These are phyloP conservation scores for Leptarthrus brevirostris DNA, from an alignment of 2,888 invertebrate species.

Conservation along the genomic window DNA sequence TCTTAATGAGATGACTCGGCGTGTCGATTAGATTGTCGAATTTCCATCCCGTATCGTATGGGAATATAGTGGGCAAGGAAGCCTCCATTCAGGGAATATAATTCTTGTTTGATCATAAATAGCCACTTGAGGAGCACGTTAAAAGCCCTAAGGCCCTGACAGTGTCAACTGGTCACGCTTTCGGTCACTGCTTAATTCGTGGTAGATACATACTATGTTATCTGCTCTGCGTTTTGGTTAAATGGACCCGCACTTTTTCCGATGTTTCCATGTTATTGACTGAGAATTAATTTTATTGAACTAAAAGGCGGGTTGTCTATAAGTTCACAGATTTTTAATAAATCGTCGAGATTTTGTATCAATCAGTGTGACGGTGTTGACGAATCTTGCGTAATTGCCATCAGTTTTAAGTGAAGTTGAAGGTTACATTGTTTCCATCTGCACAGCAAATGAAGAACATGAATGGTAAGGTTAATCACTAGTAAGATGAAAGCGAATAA, in stretches of 20 bases:
- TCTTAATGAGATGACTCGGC: slow-evolving; percentile 43
- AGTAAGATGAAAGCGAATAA: no score
- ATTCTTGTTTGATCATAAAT: slow-evolving; percentile 23
- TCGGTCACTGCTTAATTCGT: slow-evolving; percentile 19
- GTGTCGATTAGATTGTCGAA: slow-evolving; percentile 25
- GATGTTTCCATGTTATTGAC: slow-evolving; percentile 7
- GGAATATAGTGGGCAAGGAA: slow-evolving; percentile 2
- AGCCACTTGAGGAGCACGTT: slow-evolving; percentile 15
- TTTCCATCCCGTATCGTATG: slow-evolving; percentile 23
- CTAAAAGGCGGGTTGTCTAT: background rate
- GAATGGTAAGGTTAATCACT: background rate
- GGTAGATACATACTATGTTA: no score
- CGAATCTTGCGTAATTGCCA: background rate
- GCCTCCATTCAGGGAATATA: background rate
- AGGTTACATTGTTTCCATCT: background rate
- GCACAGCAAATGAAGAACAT: background rate
- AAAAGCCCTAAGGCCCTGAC: background rate
- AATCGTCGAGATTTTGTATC: background rate
- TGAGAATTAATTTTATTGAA: slow-evolving; percentile 16
- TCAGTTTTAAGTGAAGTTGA: background rate
- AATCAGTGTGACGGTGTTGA: background rate
- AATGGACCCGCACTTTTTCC: slow-evolving; percentile 42
- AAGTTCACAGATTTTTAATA: slow-evolving; percentile 4
- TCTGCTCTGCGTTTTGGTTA: no score
- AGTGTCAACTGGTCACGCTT: slow-evolving; percentile 39